Base-by-base conservation (phyloP, 2,113 vertebrate genomes). In the Colius striatus region DNA sequence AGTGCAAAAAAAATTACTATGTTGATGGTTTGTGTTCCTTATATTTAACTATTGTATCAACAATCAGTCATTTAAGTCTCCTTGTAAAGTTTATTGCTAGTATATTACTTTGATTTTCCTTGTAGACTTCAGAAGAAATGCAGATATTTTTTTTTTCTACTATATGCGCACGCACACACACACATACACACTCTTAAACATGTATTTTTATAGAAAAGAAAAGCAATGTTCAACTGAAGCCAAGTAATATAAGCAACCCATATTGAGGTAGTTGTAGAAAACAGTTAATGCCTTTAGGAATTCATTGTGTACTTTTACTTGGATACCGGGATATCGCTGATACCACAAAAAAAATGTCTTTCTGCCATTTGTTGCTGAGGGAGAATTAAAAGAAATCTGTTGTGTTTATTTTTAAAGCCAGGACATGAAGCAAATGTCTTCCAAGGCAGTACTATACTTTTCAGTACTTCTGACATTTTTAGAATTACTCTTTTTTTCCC, bases 41-140 rank as follows among this genome's bases (percentile, higher is more conserved):
- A 30, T 77, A 72, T 94, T 94, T 91, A 91, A 95, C 82, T 90
- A 51, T 17, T 80, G 2, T 68, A 66, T 75, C 62, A 78, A 70
- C 22, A 72, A 22, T 65, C 74, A 75, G 51, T 75, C 65, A 41
- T 84, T 87, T 81, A 81, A 77, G 22, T 78, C 45, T 93, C 8
- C 22, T 92, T 20, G 5, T 93, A 72, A 87, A 55, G 10, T 81
- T 87, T 91, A 41, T 86, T 80, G 23, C 57, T 62, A 26, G 63
- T 93, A 17, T 38, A 30, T 79, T 82, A 50, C 58, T 94, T 84
- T 51, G 47, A 54, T 83, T 32, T 91, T 91, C 43, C 68, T 80
- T 83, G 27, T 60, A 65, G 80, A 43, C 45, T 47, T 89, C 43
- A 83, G 66, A 48, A 92, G 29, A 38, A 92, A 86, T 45, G 12